phyloP scores from a whole-genome alignment of 2,888 invertebrate genomes.

The Ganaspis brasiliensis region DNA sequence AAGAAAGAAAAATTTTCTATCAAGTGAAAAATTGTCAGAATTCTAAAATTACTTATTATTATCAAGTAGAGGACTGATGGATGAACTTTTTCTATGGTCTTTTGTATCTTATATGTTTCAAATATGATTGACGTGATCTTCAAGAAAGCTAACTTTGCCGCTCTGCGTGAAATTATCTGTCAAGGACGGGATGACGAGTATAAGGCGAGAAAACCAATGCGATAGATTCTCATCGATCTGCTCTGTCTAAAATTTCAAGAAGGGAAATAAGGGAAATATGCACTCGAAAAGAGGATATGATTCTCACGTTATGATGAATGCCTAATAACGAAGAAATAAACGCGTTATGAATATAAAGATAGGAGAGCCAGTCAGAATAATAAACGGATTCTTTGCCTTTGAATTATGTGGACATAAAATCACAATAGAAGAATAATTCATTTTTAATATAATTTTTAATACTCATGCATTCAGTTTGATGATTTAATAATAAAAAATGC shows the following conservation, averaged over 20 bases:
- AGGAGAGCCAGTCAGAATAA: conserved; percentile 10
- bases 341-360: conserved; percentile 36
- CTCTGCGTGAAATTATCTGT: conserved; percentile 57
- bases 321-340: conserved; percentile 31
- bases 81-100: not conserved
- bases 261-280: conserved; percentile 20
- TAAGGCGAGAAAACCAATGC: conserved; percentile 46
- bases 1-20: not conserved
- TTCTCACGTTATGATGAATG: conserved; percentile 28
- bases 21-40: not conserved
- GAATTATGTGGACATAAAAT: conserved; percentile 8
- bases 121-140: conserved; percentile 47
- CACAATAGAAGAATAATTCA: not conserved
- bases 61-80: not conserved
- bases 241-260: conserved; percentile 26
- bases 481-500: not conserved
- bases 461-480: not conserved
- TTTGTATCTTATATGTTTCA: not conserved
- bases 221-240: conserved; percentile 49
- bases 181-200: conserved; percentile 34
- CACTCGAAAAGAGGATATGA: conserved; percentile 16
- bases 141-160: conserved; percentile 45
- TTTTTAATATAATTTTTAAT: not conserved
- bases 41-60: conserved; percentile 1
- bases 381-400: conserved; percentile 16